phyloP scores from a whole-genome alignment of 2,797 vertebrate genomes.

The Bradypodion ventrale region DNA sequence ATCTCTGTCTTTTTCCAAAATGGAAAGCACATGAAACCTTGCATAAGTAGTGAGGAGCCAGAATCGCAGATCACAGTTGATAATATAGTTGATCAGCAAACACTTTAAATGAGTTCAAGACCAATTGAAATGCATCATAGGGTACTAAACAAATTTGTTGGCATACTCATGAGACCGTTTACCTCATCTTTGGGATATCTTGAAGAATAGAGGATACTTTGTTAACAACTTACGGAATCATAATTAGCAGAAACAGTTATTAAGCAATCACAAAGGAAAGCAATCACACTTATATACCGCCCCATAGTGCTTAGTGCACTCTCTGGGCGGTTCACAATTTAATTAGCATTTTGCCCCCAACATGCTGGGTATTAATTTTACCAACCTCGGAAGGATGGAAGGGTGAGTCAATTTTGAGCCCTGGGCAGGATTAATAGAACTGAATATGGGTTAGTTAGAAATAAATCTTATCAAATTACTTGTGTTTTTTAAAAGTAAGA shows the following conservation, averaged over 20 bases:
- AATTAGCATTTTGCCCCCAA: no score
- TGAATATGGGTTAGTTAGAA: background rate
- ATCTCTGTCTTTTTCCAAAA: background rate
- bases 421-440: background rate
- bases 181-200: background rate
- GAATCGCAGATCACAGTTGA: background rate
- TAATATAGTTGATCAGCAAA: background rate
- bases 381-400: no score
- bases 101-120: background rate
- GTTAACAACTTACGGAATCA: background rate
- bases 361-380: no score
- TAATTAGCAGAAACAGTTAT: background rate
- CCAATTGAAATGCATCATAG: background rate
- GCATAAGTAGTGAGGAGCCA: background rate
- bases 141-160: background rate
- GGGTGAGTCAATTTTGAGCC: no score
- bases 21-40: background rate
- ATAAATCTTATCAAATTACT: background rate
- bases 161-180: background rate
- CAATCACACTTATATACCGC: no score
- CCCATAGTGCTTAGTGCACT: no score
- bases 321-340: no score
- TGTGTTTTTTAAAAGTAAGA: no score
- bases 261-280: no score
- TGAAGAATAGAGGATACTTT: background rate